Conservation (phyloP, 1,140 invertebrate species). For the Cyphomyrmex costatus region DNA sequence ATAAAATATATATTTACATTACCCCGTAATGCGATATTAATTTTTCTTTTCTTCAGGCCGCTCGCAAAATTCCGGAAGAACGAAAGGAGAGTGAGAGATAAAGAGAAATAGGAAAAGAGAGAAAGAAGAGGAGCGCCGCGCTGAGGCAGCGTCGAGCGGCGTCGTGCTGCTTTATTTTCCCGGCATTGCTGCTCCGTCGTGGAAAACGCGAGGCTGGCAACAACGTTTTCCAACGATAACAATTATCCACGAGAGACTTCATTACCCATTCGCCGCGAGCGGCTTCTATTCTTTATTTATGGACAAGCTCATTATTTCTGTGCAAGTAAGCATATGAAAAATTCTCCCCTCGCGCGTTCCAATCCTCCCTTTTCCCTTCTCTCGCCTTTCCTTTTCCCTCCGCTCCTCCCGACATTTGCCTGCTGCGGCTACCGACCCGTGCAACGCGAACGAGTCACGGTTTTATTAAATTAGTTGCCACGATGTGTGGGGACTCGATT, state of each 20-base stretch:
- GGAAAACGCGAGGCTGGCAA: slow-evolving; percentile 76
- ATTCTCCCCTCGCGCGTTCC: slow-evolving; percentile 76
- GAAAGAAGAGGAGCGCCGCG: background rate
- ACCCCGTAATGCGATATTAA: slow-evolving; percentile 40
- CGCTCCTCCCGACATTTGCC: slow-evolving; percentile 44
- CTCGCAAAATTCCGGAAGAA: slow-evolving; percentile 47
- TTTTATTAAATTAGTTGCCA: slow-evolving; percentile 77
- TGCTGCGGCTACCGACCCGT: slow-evolving; percentile 43
- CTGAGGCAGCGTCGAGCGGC: slow-evolving; percentile 41
- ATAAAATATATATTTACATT: background rate
- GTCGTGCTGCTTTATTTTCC: slow-evolving; percentile 68
- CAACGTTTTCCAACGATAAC: slow-evolving; percentile 82
- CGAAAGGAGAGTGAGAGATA: background rate
- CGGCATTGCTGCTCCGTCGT: slow-evolving; percentile 63
- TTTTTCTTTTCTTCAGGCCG: slow-evolving; percentile 40
- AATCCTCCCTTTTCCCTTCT: slow-evolving; percentile 65
- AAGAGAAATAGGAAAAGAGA: background rate
- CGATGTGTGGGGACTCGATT: slow-evolving; percentile 47
- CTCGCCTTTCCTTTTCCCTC: slow-evolving; percentile 55
- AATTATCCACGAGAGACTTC: slow-evolving; percentile 85
- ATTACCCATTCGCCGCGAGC: slow-evolving; percentile 84
- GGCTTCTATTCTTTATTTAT: slow-evolving; percentile 86
- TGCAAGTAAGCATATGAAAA: slow-evolving; percentile 87
- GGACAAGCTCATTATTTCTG: slow-evolving; percentile 87
- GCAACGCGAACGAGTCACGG: slow-evolving; percentile 71